Conservation (phyloP, 2,113 vertebrate species). For the Platycercus adscitus region DNA sequence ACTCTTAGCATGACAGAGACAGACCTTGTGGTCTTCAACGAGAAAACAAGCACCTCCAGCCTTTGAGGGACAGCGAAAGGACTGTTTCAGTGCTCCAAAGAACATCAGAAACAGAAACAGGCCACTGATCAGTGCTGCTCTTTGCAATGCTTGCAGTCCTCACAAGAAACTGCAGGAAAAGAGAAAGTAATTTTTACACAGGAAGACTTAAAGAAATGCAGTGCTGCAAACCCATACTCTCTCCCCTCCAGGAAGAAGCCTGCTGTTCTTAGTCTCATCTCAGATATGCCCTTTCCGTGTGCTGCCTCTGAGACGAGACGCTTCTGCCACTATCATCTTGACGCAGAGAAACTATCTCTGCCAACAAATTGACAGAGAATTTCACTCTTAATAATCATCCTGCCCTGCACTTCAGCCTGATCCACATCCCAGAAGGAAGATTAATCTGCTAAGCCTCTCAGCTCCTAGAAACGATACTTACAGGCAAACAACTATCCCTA, state of each 20-base stretch:
- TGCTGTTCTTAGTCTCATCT: neutral
- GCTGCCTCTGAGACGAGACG: neutral
- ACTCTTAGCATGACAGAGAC: neutral
- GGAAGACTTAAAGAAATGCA: neutral
- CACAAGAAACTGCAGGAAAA: neutral
- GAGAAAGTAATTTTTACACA: neutral
- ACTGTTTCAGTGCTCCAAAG: neutral
- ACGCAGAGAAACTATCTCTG: conserved; percentile 57
- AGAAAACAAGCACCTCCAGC: neutral
- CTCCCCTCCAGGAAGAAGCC: neutral
- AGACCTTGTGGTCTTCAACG: neutral
- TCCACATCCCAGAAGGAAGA: conserved; percentile 66
- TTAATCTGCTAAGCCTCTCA: conserved; percentile 71
- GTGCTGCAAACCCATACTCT: neutral
- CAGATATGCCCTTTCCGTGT: neutral
- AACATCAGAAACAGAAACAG: neutral
- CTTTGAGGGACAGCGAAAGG: neutral
- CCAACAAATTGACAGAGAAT: conserved; percentile 66
- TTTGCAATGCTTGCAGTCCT: neutral
- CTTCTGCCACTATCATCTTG: neutral
- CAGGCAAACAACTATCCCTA: conserved; percentile 56
- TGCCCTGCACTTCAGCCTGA: conserved; percentile 62
- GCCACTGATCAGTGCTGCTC: neutral
- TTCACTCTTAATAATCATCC: conserved; percentile 71
- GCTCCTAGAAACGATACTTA: conserved; percentile 64